phyloP scores from a whole-genome alignment of 35 echinoderm and acorn worm genomes.

The Heliocidaris tuberculata region DNA sequence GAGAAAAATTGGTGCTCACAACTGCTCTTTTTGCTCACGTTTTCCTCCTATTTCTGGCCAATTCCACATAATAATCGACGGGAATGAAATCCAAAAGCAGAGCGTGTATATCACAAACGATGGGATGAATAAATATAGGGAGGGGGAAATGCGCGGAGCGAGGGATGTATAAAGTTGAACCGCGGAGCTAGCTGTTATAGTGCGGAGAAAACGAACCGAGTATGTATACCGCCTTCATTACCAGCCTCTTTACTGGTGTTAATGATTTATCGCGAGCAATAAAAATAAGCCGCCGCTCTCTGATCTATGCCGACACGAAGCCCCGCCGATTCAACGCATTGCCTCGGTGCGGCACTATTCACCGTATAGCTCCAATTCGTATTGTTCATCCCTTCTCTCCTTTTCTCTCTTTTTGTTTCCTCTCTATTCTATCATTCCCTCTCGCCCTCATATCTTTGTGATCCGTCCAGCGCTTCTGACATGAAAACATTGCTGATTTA shows the following conservation, averaged over 20 bases:
- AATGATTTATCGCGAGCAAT: slow-evolving; percentile 54
- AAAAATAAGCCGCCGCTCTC: slow-evolving; percentile 41
- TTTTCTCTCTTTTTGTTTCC: background rate
- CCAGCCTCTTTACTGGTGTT: slow-evolving; percentile 31
- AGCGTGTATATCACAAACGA: background rate
- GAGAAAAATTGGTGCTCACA: background rate
- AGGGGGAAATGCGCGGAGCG: background rate
- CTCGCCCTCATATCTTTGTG: background rate
- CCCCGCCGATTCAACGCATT: slow-evolving; percentile 7
- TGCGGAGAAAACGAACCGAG: background rate
- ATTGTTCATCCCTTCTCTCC: background rate
- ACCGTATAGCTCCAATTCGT: background rate
- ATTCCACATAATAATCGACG: background rate
- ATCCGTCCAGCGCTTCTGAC: too few species aligned
- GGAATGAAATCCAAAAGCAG: background rate
- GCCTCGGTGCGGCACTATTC: background rate
- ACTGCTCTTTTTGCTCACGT: background rate
- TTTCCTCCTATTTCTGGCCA: background rate
- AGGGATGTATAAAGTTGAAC: background rate
- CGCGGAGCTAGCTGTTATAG: background rate
- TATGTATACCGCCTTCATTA: slow-evolving; percentile 18
- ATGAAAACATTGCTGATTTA: too few species aligned
- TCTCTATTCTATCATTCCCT: background rate
- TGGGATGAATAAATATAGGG: background rate
- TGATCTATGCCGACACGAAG: slow-evolving; percentile 47